Conservation (phyloP, 2,888 invertebrate genomes). For the Heliothis peltigera region DNA sequence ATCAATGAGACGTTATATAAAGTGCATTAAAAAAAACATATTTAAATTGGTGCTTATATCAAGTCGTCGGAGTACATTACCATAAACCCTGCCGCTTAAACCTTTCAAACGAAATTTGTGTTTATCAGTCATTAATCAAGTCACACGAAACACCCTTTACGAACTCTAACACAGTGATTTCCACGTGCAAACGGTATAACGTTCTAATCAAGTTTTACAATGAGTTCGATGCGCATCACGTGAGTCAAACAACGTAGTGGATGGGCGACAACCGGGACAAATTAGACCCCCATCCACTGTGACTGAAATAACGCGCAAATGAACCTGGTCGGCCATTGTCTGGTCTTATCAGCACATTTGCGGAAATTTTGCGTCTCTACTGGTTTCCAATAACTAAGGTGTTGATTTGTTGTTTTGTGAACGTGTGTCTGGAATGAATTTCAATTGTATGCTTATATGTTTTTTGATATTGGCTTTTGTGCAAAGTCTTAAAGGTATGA, state of each 20-base stretch:
- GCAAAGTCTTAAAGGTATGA: neutral
- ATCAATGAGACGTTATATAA: neutral
- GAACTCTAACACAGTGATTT: conserved; percentile 36
- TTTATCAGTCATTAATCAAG: conserved; percentile 6
- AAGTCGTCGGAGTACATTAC: neutral
- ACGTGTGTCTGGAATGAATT: conserved; percentile 18
- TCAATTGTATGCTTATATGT: conserved; percentile 8
- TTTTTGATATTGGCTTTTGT: neutral
- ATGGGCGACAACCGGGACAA: conserved; percentile 42
- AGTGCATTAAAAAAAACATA: too few relatives aligned
- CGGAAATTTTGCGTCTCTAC: conserved; percentile 41
- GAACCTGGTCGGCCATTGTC: conserved; percentile 40
- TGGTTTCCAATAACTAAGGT: conserved; percentile 30
- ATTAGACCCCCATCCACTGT: conserved; percentile 48
- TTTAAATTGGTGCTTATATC: neutral
- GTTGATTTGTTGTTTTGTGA: conserved; percentile 41
- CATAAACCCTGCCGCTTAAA: neutral
- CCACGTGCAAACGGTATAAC: conserved; percentile 32
- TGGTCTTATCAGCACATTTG: conserved; percentile 39
- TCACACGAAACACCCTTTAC: conserved; percentile 8
- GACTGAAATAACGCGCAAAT: conserved; percentile 56
- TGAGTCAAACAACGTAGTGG: conserved; percentile 45
- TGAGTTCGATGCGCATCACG: conserved; percentile 43
- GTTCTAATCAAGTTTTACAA: conserved; percentile 51
- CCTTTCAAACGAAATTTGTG: neutral